phyloP scores from a whole-genome alignment of 2,797 vertebrate genomes.

The Danio jaintianensis region DNA sequence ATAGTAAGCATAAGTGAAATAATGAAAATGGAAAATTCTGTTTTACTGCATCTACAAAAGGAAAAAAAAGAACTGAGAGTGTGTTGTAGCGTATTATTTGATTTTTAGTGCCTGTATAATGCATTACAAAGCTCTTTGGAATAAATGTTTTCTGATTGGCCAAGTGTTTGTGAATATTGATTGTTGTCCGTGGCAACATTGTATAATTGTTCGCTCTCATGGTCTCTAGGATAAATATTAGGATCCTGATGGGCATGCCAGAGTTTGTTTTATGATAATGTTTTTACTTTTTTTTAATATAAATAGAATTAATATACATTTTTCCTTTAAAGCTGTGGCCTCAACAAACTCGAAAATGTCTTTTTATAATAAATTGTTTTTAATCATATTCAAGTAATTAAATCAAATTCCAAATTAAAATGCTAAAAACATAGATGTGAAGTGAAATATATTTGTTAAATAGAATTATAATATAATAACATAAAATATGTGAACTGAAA shows the following conservation, averaged over 20 bases:
- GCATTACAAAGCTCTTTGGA: neutral
- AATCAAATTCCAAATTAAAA: too few species aligned
- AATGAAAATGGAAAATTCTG: neutral
- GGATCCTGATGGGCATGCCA: neutral
- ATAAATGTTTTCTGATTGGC: neutral
- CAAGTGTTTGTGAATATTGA: neutral
- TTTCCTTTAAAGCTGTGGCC: neutral
- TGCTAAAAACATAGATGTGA: too few species aligned
- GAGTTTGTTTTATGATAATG: neutral
- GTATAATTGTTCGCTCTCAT: neutral
- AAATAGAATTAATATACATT: neutral
- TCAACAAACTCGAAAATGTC: too few species aligned
- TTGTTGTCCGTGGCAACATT: neutral
- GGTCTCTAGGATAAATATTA: neutral
- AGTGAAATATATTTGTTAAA: too few species aligned
- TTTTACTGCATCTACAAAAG: neutral
- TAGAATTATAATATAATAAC: too few species aligned
- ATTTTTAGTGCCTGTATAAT: neutral
- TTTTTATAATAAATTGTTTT: too few species aligned
- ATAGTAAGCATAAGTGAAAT: neutral
- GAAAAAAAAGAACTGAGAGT: neutral
- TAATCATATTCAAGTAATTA: too few species aligned
- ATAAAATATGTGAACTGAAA: too few species aligned
- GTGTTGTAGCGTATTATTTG: neutral
- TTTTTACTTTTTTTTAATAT: neutral